Evolutionary conservation across 2,113 vertebrate genomes (phyloP).

Genomic region (Proterorhinus semilunaris): DNA sequence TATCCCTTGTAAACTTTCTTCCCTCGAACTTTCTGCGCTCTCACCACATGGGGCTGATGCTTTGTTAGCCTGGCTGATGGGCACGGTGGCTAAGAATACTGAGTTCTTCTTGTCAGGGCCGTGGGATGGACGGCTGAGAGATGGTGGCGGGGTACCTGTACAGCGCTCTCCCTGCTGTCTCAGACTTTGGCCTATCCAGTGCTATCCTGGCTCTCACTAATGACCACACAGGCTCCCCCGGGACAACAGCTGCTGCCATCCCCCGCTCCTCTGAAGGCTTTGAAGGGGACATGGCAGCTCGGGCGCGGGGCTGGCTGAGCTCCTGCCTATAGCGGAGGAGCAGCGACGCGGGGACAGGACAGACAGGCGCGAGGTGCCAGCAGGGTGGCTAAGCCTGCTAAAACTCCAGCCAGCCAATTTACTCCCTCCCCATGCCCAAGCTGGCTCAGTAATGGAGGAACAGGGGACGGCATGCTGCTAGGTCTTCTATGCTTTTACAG

Average conservation of each 20-base stretch:
- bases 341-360: conserved; percentile 60
- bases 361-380: conserved; percentile 70
- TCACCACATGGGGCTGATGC: conserved; percentile 16
- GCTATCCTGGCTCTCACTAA: conserved; percentile 70
- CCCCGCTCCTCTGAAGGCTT: conserved; percentile 61
- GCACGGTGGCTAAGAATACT: conserved; percentile 22
- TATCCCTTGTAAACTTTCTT: conserved; percentile 12
- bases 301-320: conserved; percentile 54
- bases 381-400: conserved; percentile 74
- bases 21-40: not conserved
- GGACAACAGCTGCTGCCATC: conserved; percentile 76
- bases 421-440: conserved; percentile 68
- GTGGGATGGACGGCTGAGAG: conserved; percentile 33
- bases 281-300: conserved; percentile 64
- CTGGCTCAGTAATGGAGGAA: conserved; percentile 73
- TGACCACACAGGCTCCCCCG: conserved; percentile 74
- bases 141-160: conserved; percentile 32
- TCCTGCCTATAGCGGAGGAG: conserved; percentile 60
- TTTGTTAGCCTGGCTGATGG: conserved; percentile 27
- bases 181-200: conserved; percentile 54
- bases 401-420: conserved; percentile 76
- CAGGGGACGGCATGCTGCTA: conserved; percentile 62
- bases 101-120: conserved; percentile 31
- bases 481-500: conserved; percentile 57
- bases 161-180: conserved; percentile 63